Percentiles rank a stretch among this genome's conserved stretches.
Evolutionary conservation across 2,797 vertebrate species (phyloP).

Genomic region (Hozukius guyotensis): DNA sequence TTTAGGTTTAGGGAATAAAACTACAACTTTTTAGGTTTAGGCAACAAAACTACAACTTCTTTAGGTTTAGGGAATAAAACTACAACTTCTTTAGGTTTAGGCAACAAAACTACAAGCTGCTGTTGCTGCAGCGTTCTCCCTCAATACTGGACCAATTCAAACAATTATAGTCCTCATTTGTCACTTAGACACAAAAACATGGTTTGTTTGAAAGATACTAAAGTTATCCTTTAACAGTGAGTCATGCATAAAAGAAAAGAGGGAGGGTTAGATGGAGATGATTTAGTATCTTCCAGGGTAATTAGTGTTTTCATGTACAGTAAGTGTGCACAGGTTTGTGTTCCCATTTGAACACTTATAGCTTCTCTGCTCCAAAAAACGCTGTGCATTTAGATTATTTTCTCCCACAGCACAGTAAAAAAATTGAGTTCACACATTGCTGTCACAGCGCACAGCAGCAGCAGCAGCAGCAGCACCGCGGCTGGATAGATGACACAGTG

Average conservation of each 20-base stretch:
- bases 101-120: no score
- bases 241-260: background rate
- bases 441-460: constrained; percentile 8
- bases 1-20: no score
- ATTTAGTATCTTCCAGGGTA: constrained; percentile 33
- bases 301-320: background rate
- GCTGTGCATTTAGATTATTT: constrained; percentile 17
- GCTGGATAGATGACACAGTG: constrained; percentile 39
- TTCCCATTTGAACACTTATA: constrained; percentile 40
- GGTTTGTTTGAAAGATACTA: no score
- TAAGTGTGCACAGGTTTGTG: background rate
- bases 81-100: no score
- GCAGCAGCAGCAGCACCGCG: background rate
- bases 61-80: no score
- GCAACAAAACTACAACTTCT: no score
- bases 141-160: no score
- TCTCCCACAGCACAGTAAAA: background rate
- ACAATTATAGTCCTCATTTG: no score
- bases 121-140: no score
- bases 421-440: constrained; percentile 36
- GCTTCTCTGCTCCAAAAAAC: background rate
- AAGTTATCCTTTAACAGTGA: no score
- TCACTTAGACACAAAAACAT: no score
- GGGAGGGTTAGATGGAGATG: background rate
- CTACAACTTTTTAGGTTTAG: no score